These are phyloP conservation scores for Ceratothoa steindachneri DNA, from an alignment of 2,888 invertebrate species.

Conservation along the genomic window DNA sequence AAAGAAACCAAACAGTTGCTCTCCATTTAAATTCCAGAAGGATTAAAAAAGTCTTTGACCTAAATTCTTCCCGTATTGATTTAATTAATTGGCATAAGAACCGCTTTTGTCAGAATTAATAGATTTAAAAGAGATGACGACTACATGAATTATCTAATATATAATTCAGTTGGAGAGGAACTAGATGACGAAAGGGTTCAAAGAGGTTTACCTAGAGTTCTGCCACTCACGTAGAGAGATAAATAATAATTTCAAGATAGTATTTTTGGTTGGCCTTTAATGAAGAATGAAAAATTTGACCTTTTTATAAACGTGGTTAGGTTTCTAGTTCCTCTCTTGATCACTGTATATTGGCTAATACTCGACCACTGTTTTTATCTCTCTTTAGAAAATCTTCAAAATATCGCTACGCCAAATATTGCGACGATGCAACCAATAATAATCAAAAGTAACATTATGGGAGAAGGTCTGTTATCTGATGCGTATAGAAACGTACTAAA, in stretches of 20 bases:
- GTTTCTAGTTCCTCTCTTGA: background rate
- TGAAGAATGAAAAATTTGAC: slow-evolving; percentile 5
- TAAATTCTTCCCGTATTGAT: background rate
- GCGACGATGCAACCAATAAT: background rate
- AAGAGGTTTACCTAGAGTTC: background rate
- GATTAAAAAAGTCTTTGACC: background rate
- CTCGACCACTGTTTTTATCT: background rate
- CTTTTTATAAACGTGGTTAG: background rate
- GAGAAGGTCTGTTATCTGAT: background rate
- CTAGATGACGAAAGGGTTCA: background rate
- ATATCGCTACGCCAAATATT: background rate
- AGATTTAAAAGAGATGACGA: background rate
- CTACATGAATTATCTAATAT: background rate
- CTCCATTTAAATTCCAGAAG: background rate
- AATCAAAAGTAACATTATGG: background rate
- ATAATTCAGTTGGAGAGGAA: background rate
- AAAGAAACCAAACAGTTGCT: background rate
- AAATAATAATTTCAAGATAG: background rate
- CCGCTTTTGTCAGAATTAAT: background rate
- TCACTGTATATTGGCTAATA: background rate
- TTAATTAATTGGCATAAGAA: background rate
- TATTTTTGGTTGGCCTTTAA: background rate
- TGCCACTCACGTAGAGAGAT: background rate
- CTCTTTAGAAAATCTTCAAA: background rate
- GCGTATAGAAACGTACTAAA: background rate